Base-by-base conservation (phyloP, 2,888 invertebrate genomes). In the Stomorhina lunata region DNA sequence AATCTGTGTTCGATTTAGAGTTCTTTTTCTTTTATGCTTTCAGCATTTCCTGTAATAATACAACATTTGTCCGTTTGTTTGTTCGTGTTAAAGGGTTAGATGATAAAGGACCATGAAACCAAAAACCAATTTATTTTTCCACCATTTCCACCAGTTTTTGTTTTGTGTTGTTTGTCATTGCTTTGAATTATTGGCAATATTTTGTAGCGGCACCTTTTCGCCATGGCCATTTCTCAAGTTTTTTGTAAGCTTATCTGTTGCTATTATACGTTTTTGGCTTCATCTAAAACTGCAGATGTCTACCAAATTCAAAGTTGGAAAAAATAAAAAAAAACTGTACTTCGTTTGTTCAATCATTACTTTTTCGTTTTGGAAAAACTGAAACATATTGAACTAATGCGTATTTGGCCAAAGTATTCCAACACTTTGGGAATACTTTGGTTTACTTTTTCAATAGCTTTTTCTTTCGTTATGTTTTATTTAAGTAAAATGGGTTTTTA, bases 61-160 rank as follows among this genome's bases (percentile, higher is more conserved):
- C 10, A 20, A 37, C 22, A 55, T 53, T 55, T 72, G 25, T 15
- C 17, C 40, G 4, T 9, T 17, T 27, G n/a, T 25, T 1, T 34
- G 22, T 34, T 10, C 43, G n/a, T 15, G 9, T 50, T 3, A 40
- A 27, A 10, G 29, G 50, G 34, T 48, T 40, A 55, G 7, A 73
- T 78, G 78, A 81, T 81, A 75, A 78, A 81, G 73, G 40, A 65
- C 55, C 68, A 55, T 65, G 57, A 78, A 81, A 69, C 81, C 81
- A 81, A 81, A 78, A 81, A 81, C 78, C 78, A 78, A 81, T 78
- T 81, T 81, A 78, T 73, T 81, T 78, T 63, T 73, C 68, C 78
- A 69, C 57, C 78, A 61, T n/a, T n/a, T n/a, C n/a, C n/a, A n/a
- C n/a, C 10, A 68, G 29, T 68, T 61, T 63, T 71, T 76, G 71